Conservation (phyloP, 1,140 invertebrate species). For the Aphelinus certus region DNA sequence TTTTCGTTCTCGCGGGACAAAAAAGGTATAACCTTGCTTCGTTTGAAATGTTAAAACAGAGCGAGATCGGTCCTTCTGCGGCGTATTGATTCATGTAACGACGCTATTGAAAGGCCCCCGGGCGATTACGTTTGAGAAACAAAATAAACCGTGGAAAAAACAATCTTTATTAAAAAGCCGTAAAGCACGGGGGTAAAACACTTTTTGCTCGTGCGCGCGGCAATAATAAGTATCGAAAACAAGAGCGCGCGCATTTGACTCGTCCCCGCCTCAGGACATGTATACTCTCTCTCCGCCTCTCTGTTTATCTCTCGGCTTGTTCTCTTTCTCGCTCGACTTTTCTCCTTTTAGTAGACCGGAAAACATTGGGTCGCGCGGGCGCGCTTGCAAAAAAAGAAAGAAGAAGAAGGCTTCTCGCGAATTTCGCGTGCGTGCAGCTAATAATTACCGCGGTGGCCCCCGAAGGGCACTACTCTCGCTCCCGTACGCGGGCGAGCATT, state of each 20-base stretch:
- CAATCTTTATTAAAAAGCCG: slow-evolving; percentile 24
- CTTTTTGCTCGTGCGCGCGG: neutral
- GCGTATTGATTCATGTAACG: neutral
- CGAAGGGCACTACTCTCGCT: neutral
- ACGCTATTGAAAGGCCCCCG: neutral
- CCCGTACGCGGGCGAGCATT: neutral
- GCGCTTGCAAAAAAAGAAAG: too few species aligned
- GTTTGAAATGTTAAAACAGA: too few species aligned
- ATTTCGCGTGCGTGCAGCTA: slow-evolving; percentile 20
- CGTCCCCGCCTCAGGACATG: neutral
- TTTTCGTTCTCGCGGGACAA: too few species aligned
- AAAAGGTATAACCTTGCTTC: too few species aligned
- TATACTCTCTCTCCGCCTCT: neutral
- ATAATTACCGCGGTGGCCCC: slow-evolving; percentile 15
- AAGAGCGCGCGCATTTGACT: slow-evolving; percentile 6
- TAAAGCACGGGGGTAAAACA: neutral
- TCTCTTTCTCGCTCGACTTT: neutral
- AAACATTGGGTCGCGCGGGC: neutral
- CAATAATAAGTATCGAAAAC: slow-evolving; percentile 9
- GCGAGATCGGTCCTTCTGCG: too few species aligned
- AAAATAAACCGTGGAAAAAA: neutral
- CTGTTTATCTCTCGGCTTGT: neutral
- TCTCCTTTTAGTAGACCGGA: slow-evolving; percentile 2
- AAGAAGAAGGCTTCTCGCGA: slow-evolving; percentile 9
- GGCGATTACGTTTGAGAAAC: neutral